These are phyloP conservation scores for Perca fluviatilis DNA, from an alignment of 2,113 vertebrate genomes.

Conservation along the genomic window DNA sequence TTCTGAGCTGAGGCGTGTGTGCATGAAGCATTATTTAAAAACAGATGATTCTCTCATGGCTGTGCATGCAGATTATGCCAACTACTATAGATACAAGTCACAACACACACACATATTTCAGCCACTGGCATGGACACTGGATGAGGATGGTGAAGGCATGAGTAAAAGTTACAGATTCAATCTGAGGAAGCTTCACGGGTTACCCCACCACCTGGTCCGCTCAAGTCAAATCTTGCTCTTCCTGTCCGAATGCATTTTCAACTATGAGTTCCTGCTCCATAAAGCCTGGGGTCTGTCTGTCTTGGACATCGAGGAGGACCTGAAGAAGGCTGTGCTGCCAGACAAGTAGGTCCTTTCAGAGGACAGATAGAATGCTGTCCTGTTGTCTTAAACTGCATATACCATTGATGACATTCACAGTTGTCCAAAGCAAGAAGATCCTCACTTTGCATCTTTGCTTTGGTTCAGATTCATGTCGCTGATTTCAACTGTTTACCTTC, in stretches of 20 bases:
- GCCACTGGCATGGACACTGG: slow-evolving; percentile 76
- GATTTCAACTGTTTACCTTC: background rate
- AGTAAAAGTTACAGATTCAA: slow-evolving; percentile 72
- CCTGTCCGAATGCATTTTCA: slow-evolving; percentile 80
- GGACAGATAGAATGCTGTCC: background rate
- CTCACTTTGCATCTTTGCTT: background rate
- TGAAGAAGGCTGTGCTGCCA: slow-evolving; percentile 75
- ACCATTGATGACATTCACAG: background rate
- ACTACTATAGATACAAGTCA: slow-evolving; percentile 68
- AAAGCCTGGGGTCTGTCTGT: slow-evolving; percentile 82
- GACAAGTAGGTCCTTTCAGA: slow-evolving; percentile 71
- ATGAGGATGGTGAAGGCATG: slow-evolving; percentile 36
- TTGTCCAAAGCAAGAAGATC: background rate
- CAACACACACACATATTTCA: slow-evolving; percentile 63
- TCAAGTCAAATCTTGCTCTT: slow-evolving; percentile 76
- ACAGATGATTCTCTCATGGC: slow-evolving; percentile 61
- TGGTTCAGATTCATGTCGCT: background rate
- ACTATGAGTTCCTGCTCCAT: slow-evolving; percentile 84
- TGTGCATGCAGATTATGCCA: slow-evolving; percentile 74
- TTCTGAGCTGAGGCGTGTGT: slow-evolving; percentile 53
- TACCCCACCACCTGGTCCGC: slow-evolving; percentile 79
- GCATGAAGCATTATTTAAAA: slow-evolving; percentile 69
- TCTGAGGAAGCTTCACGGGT: slow-evolving; percentile 78
- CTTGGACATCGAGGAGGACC: slow-evolving; percentile 79
- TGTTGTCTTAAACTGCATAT: background rate